Percentiles rank a stretch among this genome's conserved stretches.
Evolutionary conservation across 2,888 invertebrate species (phyloP).

Genomic region (Pristionchus fissidentatus): DNA sequence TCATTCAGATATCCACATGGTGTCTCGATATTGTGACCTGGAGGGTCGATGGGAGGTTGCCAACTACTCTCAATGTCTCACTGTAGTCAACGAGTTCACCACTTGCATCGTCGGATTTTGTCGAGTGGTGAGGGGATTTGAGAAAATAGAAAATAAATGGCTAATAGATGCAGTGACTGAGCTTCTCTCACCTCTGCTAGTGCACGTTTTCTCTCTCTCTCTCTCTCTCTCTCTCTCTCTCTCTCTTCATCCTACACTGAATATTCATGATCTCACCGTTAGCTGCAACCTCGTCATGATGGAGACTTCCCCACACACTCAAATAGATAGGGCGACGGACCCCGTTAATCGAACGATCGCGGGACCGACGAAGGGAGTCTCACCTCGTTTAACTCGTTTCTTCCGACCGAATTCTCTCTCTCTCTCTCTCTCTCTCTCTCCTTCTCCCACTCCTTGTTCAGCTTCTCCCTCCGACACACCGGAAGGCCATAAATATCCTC

Average conservation of each 20-base stretch:
- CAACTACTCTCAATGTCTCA: conserved; percentile 69
- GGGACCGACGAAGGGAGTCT: background rate
- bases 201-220: background rate
- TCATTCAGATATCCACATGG: conserved; percentile 64
- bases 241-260: background rate
- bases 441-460: background rate
- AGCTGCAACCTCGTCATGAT: background rate
- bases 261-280: background rate
- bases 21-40: conserved; percentile 62
- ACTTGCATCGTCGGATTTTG: conserved; percentile 72
- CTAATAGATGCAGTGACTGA: no score
- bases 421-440: background rate
- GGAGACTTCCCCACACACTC: background rate
- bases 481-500: conserved; percentile 28
- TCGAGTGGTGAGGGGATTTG: conserved; percentile 62
- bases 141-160: no score
- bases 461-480: background rate
- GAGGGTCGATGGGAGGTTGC: conserved; percentile 69
- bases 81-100: conserved; percentile 64
- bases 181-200: no score
- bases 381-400: conserved; percentile 41
- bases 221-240: background rate
- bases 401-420: background rate
- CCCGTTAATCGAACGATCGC: conserved; percentile 2
- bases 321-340: background rate